Conservation (phyloP, 2,888 invertebrate genomes). For the Lomographa bimaculata region DNA sequence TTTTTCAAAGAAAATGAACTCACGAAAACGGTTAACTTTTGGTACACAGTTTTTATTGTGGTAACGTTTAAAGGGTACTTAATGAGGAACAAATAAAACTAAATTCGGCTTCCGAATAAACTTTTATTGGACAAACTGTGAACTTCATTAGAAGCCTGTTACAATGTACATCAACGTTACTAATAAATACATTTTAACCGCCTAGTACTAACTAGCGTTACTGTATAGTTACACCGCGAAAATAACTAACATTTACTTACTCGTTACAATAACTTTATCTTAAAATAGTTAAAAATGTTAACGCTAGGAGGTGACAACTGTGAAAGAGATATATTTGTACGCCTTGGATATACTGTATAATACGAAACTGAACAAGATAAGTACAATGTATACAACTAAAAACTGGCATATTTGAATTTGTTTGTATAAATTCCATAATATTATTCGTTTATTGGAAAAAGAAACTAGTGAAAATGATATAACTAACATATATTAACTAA, state of each 20-base stretch:
- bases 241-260: conserved; percentile 32
- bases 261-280: conserved; percentile 19
- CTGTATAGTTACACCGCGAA: conserved; percentile 33
- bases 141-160: conserved; percentile 59
- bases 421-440: no score
- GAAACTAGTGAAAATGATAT: no score
- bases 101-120: conserved; percentile 72
- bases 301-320: conserved; percentile 71
- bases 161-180: conserved; percentile 72
- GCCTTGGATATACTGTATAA: conserved; percentile 42
- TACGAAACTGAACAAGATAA: no score
- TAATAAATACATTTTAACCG: conserved; percentile 67
- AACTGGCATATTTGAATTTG: no score
- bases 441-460: no score
- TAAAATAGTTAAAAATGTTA: conserved; percentile 27
- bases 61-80: no score
- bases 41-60: no score
- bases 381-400: no score
- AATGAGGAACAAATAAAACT: conserved; percentile 51
- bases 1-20: no score
- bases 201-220: conserved; percentile 39
- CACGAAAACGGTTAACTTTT: no score
- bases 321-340: conserved; percentile 64
- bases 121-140: conserved; percentile 77
- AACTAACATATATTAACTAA: conserved; percentile 4